Percentiles rank a stretch among this genome's conserved stretches.
Evolutionary conservation across 1,140 invertebrate species (phyloP).

Genomic region (Penaeus indicus): DNA sequence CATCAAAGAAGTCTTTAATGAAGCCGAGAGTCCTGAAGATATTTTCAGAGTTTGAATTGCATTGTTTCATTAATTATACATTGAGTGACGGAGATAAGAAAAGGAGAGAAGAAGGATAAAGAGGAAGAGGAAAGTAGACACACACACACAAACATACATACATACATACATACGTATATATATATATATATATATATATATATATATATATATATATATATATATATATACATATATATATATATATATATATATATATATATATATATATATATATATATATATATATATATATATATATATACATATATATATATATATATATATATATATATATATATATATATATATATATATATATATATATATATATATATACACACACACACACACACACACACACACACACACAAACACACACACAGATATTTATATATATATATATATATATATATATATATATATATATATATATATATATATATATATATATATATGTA

Average conservation of each 20-base stretch:
- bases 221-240: neutral
- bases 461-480: too few species aligned
- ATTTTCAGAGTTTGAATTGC: neutral
- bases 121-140: neutral
- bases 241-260: neutral
- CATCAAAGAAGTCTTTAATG: neutral
- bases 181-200: neutral
- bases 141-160: neutral
- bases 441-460: too few species aligned
- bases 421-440: neutral
- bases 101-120: neutral
- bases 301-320: slow-evolving; percentile 25
- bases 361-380: neutral
- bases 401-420: neutral
- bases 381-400: neutral
- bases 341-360: neutral
- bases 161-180: neutral
- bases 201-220: neutral
- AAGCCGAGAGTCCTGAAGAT: neutral
- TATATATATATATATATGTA: too few species aligned
- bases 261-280: neutral
- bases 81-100: neutral
- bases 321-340: slow-evolving; percentile 30
- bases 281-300: neutral
- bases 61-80: neutral